These are phyloP conservation scores for Bhutanitis thaidina DNA, from an alignment of 2,888 invertebrate species.

Conservation along the genomic window DNA sequence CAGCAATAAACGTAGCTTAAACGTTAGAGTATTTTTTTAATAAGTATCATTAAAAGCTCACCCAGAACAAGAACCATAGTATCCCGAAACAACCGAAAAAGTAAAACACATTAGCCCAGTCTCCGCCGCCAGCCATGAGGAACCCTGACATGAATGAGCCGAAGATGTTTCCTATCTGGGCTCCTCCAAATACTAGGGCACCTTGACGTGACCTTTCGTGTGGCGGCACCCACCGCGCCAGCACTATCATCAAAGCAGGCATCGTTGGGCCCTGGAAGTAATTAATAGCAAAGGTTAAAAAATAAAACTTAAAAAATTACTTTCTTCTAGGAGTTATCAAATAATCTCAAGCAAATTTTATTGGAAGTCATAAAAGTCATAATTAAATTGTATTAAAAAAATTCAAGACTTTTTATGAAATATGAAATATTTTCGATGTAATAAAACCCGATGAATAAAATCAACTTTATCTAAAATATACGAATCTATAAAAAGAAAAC, in stretches of 20 bases:
- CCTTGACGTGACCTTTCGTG: constrained; percentile 80
- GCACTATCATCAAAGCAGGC: constrained; percentile 82
- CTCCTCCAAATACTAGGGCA: constrained; percentile 81
- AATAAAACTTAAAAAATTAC: too few species aligned
- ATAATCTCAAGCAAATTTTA: too few species aligned
- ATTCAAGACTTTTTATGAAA: too few species aligned
- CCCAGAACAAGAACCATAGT: constrained; percentile 79
- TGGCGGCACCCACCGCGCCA: constrained; percentile 82
- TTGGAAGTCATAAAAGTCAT: too few species aligned
- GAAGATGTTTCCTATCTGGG: constrained; percentile 79
- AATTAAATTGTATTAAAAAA: too few species aligned
- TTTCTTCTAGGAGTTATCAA: too few species aligned
- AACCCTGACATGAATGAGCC: constrained; percentile 79
- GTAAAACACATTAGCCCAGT: constrained; percentile 82
- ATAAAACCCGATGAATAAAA: too few species aligned
- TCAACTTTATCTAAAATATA: too few species aligned
- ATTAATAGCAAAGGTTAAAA: neutral
- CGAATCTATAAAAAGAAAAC: too few species aligned
- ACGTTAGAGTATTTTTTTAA: too few species aligned
- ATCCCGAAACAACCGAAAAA: constrained; percentile 79
- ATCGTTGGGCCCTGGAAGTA: constrained; percentile 85
- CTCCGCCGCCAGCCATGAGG: constrained; percentile 70
- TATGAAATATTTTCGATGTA: too few species aligned
- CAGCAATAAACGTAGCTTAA: too few species aligned
- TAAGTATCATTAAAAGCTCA: constrained; percentile 31